phyloP scores from a whole-genome alignment of 2,797 vertebrate genomes.

The Pangasius macronema region DNA sequence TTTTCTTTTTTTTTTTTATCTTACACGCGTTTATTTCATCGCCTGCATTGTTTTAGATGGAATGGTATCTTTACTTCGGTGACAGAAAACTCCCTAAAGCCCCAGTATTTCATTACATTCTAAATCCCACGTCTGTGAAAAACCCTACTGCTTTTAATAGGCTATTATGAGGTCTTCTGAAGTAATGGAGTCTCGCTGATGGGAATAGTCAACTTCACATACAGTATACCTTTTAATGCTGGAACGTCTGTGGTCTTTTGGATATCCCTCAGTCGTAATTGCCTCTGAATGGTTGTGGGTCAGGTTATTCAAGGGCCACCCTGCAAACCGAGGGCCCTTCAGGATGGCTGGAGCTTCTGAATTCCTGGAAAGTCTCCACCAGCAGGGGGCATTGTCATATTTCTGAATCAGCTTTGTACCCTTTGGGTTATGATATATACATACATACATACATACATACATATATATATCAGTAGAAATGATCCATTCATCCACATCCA shows the following conservation, averaged over 20 bases:
- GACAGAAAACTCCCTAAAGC: conserved; percentile 31
- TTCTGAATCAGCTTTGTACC: conserved; percentile 24
- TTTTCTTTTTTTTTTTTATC: conserved; percentile 28
- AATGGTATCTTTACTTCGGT: conserved; percentile 35
- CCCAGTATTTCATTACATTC: conserved; percentile 35
- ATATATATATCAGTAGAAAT: background rate
- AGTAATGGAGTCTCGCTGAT: conserved; percentile 39
- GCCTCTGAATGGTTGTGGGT: conserved; percentile 33
- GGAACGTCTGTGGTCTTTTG: conserved; percentile 41
- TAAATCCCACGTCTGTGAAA: conserved; percentile 39
- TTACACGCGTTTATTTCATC: conserved; percentile 42
- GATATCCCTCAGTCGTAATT: conserved; percentile 40
- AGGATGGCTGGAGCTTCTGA: background rate
- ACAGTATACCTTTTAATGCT: conserved; percentile 33
- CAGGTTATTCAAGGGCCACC: conserved; percentile 17
- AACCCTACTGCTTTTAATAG: conserved; percentile 37
- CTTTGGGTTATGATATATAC: background rate
- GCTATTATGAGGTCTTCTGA: conserved; percentile 40
- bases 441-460: background rate
- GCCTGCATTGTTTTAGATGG: conserved; percentile 32
- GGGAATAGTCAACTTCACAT: conserved; percentile 26
- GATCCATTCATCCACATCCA: background rate
- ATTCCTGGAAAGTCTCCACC: conserved; percentile 24
- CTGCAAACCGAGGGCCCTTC: conserved; percentile 2
- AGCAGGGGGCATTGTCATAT: conserved; percentile 43